Evolutionary conservation across 1,140 invertebrate genomes (phyloP), one percentile per base, ranked within the genome.

Genomic region (Pseudobourletiella spinata): DNA sequence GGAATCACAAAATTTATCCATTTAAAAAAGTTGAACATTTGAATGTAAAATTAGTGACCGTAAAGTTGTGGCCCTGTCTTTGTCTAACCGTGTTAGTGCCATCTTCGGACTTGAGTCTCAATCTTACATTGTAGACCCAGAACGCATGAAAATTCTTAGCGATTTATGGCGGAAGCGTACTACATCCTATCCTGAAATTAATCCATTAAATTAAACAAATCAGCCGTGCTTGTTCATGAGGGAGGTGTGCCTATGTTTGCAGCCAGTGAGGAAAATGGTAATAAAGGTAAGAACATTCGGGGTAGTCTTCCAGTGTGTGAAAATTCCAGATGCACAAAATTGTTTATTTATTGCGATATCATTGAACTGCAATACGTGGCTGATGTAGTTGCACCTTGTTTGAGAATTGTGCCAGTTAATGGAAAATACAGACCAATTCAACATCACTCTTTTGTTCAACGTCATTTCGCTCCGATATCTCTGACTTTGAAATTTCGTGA

Each of bases 301-400:
- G 29, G 25, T 25, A 50, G 4, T n/a, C 39, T 48, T 8, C 42
- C 44, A 26, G 29, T 58, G 8, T 44, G 20, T 44, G 14, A n/a
- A 3, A 26, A 32, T 6, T 14, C 25, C 8, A 46, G 57, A 50
- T 28, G 32, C 6, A 59, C 57, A 29, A 24, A 50, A n/a, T 6
- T 59, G 8, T 59, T 50, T 30, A 43, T 74, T 57, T 74, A 75
- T 58, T 71, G 65, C 46, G 72, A 74, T 62, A 72, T 73, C 24
- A 57, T 72, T 15, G 68, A 71, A 60, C 68, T 71, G 11, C 72
- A 74, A 57, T 68, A 72, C 15, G 69, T 74, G 43, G 72, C 72
- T n/a, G 71, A 74, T 63, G 67, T 71, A 8, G 68, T 72, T 48
- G 67, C 65, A 22, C 65, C 70, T 25, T 58, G 73, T 32, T 57